These are phyloP conservation scores for Andrena marginata DNA, from an alignment of 2,888 invertebrate genomes.

Conservation along the genomic window DNA sequence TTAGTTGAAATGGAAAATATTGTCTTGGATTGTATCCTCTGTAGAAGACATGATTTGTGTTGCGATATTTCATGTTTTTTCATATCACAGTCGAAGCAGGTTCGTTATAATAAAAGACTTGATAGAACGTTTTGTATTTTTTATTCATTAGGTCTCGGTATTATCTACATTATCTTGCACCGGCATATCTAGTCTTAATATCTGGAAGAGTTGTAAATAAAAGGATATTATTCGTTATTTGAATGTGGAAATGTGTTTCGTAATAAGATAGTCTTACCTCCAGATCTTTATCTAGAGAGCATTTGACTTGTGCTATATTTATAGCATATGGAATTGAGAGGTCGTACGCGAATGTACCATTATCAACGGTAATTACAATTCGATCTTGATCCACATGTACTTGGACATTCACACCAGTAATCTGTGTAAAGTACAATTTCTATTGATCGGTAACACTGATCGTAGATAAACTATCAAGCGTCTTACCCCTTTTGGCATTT, in stretches of 20 bases:
- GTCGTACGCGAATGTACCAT: slow-evolving; percentile 88
- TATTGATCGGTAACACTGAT: background rate
- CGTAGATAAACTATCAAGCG: background rate
- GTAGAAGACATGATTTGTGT: slow-evolving; percentile 17
- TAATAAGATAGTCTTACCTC: slow-evolving; percentile 82
- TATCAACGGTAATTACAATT: slow-evolving; percentile 89
- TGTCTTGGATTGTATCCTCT: slow-evolving; percentile 20
- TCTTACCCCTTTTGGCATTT: slow-evolving; percentile 84
- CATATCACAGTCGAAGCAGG: background rate
- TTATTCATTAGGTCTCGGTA: slow-evolving; percentile 4
- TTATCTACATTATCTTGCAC: slow-evolving; percentile 34
- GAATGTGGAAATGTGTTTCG: slow-evolving; percentile 6
- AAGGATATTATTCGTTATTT: background rate
- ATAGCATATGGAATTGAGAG: slow-evolving; percentile 90
- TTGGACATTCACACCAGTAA: slow-evolving; percentile 84
- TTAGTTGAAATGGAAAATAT: slow-evolving; percentile 2
- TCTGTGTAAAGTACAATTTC: slow-evolving; percentile 24
- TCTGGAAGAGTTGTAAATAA: slow-evolving; percentile 66
- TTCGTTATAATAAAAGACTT: slow-evolving; percentile 45
- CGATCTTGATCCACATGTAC: slow-evolving; percentile 92
- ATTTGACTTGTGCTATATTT: slow-evolving; percentile 86
- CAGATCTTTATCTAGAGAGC: slow-evolving; percentile 86
- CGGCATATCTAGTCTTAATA: slow-evolving; percentile 78
- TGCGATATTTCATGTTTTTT: slow-evolving; percentile 24
- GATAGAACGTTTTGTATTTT: slow-evolving; percentile 21